Evolutionary conservation across 2,797 vertebrate species (phyloP).

Genomic region (Menidia menidia): DNA sequence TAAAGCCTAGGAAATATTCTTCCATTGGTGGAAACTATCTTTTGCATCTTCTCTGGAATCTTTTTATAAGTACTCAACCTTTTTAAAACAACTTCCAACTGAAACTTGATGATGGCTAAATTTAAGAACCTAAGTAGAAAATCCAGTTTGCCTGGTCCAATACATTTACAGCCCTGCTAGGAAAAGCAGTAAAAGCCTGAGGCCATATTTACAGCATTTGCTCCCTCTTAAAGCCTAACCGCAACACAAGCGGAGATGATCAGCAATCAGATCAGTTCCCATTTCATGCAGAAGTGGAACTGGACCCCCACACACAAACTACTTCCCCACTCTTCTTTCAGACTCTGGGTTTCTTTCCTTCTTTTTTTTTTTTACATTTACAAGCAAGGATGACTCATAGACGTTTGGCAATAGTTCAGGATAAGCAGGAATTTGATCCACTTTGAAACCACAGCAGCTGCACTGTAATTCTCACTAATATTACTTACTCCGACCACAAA

Average conservation of each 20-base stretch:
- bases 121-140: background rate
- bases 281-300: background rate
- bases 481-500: background rate
- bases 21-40: no score
- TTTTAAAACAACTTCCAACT: no score
- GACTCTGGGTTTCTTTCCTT: constrained; percentile 46
- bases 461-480: constrained; percentile 17
- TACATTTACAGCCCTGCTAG: background rate
- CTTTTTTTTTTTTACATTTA: constrained; percentile 46
- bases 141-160: background rate
- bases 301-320: background rate
- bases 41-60: no score
- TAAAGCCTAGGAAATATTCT: no score
- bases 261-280: background rate
- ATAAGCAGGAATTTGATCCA: constrained; percentile 39
- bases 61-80: background rate
- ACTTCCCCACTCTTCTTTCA: constrained; percentile 21
- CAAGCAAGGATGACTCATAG: constrained; percentile 56
- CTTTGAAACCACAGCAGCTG: constrained; percentile 28
- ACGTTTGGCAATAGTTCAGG: constrained; percentile 47
- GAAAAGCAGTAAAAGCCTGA: background rate
- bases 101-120: background rate
- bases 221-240: background rate
- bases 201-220: background rate
- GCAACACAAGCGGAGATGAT: background rate